Evolutionary conservation across 1,140 invertebrate species (phyloP), one percentile per base, ranked within the genome.

Genomic region (Rhizoglyphus robini): DNA sequence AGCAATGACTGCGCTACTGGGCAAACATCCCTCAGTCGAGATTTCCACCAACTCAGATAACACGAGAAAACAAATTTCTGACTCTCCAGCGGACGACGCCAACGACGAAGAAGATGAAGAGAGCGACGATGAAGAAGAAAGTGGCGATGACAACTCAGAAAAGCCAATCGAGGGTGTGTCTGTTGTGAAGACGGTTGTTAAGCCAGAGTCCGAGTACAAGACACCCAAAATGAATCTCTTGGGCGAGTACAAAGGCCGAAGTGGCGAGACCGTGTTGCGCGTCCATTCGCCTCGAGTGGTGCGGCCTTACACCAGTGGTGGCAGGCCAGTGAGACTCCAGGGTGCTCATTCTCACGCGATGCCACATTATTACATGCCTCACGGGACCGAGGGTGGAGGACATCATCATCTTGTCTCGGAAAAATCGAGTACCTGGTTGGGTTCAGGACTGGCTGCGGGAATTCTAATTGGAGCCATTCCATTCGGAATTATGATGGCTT

Each of bases 401-500:
- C 58, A 60, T 46, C 58, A 60, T 46, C 58, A 60, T 46, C 15
- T 30, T 27, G 27, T 38, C 15, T n/a, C 32, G 2, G 38, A 46
- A 34, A 60, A 60, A 60, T 38, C 32, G 15, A 29, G 58, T 46
- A 60, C 58, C n/a, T 60, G 58, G 58, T 18, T 60, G 1, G 58
- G 58, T n/a, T 34, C 32, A 20, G 58, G 58, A n/a, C 29, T 60
- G 30, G 58, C 58, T 60, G 58, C 58, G 11, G 58, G 58, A 29
- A 60, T 60, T 15, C 29, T 60, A 23, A 60, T 60, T 23, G 58
- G 58, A 27, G 58, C 58, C 27, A 60, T 60, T 23, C 58, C 58
- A 51, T 60, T 60, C 27, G 58, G 58, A 3, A 60, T 60, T 38
- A 60, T 60, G 58, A 60, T 60, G 58, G 58, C 58, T 20, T 60